Evolutionary conservation across 1,140 invertebrate genomes (phyloP), one percentile per base, ranked within the genome.

Genomic region (Drosophila funebris): DNA sequence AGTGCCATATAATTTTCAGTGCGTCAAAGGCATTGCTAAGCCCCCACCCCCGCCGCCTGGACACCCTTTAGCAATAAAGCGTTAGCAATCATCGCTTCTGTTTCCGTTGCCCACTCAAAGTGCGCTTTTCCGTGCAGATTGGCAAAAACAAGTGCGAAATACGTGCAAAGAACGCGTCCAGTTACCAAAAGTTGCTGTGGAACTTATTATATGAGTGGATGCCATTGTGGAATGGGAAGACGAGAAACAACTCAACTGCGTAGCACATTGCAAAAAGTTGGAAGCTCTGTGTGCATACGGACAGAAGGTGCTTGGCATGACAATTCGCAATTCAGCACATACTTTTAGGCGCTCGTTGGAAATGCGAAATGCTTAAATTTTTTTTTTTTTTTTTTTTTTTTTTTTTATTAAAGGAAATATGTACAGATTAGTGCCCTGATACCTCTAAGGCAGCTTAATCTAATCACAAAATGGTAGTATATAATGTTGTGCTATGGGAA

Each of bases 1-100:
- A 73, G 75, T 66, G 58, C 37, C 60, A 75, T 74, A 78, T 80
- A 73, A 60, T 60, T 71, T 72, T 68, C 46, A 53, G 33, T 36
- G 33, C 33, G 33, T 36, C 33, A 36, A 52, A 63, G 53, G 61
- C 71, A 69, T 78, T 74, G 66, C 62, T 52, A 50, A 58, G 11
- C 13, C 8, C 41, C 33, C 5, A 29, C 41, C 4, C 3, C 20
- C 33, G 27, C 37, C 41, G 2, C 3, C 20, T 29, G 27, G 31
- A 37, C 29, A 16, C 13, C 29, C 14, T 41, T 27, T 43, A 14
- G 54, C 37, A 64, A 64, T 64, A 64, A 54, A 64, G 46, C 41
- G 52, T 54, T 33, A 11, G 41, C 24, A 41, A 41, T 41, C 20
- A 3, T 11, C n/a, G 16, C 39, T 13, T 5, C 6, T 27, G 2